A percentile compares a stretch with the other conserved stretches of the same genome.
Conservation (phyloP, 2,888 invertebrate species). For the Drosophila stalkeri region DNA sequence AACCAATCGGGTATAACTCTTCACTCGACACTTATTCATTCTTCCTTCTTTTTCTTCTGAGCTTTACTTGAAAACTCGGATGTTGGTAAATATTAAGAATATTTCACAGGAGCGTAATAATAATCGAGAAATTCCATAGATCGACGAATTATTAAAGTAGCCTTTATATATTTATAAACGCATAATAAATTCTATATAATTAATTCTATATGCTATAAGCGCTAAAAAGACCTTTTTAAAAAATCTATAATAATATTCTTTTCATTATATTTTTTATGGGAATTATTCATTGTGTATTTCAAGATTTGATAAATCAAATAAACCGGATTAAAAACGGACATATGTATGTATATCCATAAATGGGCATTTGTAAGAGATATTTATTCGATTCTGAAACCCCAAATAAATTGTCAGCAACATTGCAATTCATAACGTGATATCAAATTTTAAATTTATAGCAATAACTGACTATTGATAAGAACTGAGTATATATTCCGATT, state of each 20-base stretch:
- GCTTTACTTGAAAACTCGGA: too few species aligned
- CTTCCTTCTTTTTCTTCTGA: too few species aligned
- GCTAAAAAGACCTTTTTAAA: too few species aligned
- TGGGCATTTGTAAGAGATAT: neutral
- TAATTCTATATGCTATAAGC: too few species aligned
- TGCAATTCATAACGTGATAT: neutral
- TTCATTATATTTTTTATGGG: too few species aligned
- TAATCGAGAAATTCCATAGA: neutral
- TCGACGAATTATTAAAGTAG: neutral
- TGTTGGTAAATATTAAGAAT: too few species aligned
- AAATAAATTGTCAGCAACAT: neutral
- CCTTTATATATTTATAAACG: too few species aligned
- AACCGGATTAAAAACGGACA: neutral
- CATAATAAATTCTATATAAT: neutral
- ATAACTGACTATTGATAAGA: neutral
- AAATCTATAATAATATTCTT: too few species aligned
- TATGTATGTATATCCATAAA: too few species aligned
- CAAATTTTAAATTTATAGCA: neutral
- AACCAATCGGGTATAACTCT: too few species aligned
- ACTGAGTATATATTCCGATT: neutral
- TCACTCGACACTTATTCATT: too few species aligned
- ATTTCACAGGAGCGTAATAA: too few species aligned
- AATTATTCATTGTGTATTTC: neutral
- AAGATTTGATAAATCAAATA: neutral
- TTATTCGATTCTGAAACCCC: neutral